phyloP scores from a whole-genome alignment of 2,797 vertebrate genomes.

The Onychomys leucogaster region DNA sequence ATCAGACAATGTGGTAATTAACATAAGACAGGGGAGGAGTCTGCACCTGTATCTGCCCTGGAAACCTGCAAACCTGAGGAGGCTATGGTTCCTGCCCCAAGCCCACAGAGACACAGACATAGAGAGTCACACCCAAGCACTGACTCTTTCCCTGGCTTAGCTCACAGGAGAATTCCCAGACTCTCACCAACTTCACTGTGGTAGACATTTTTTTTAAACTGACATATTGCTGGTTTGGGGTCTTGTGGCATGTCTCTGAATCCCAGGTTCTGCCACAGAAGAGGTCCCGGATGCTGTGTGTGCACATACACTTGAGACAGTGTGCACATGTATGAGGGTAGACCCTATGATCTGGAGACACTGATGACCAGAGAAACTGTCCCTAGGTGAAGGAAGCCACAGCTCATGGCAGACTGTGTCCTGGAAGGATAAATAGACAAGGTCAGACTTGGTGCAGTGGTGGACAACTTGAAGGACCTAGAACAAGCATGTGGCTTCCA shows the following conservation, averaged over 20 bases:
- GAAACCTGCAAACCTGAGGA: neutral
- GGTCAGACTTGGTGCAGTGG: neutral
- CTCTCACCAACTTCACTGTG: neutral
- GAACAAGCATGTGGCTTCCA: neutral
- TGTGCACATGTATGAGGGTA: neutral
- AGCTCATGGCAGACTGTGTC: neutral
- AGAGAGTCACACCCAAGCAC: neutral
- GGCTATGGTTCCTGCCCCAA: neutral
- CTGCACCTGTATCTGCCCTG: neutral
- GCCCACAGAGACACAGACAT: neutral
- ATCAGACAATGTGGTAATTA: neutral
- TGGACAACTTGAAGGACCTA: neutral
- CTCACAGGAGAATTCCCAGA: neutral
- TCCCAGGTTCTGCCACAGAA: neutral
- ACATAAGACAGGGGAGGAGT: neutral
- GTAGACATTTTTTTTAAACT: too few relatives aligned
- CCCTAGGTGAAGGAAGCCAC: neutral
- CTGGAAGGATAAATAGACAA: neutral
- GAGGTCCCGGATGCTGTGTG: neutral
- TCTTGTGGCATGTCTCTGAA: neutral
- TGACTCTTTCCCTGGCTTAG: neutral
- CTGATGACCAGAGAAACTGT: neutral
- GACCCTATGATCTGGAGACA: neutral
- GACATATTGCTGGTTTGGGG: neutral
- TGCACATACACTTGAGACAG: too few relatives aligned